Conservation (phyloP, 2,797 vertebrate genomes). For the Bradypus variegatus region DNA sequence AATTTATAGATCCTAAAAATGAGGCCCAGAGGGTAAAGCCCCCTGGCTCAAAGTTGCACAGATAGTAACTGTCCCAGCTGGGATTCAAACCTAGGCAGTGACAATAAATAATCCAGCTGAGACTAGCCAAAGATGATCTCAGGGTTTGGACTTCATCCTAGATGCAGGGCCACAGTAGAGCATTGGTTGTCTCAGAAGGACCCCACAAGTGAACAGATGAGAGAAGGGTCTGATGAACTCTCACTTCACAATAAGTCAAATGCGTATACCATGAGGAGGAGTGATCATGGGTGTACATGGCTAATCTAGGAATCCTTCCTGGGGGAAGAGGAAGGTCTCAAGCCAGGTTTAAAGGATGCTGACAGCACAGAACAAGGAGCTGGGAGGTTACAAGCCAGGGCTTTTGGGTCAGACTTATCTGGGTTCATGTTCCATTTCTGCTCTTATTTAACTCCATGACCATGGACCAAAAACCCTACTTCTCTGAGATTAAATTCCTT, state of each 20-base stretch:
- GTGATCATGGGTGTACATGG: rapidly evolving
- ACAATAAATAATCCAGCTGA: not conserved
- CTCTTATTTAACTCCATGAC: not conserved
- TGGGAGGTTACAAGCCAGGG: not conserved
- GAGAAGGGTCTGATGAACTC: not conserved
- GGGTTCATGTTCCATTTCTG: not conserved
- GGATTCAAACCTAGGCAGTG: not conserved
- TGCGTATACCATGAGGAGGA: not conserved
- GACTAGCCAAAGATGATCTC: not conserved
- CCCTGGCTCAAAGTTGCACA: too few species aligned
- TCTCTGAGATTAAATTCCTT: not conserved
- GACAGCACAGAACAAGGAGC: not conserved
- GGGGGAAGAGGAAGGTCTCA: not conserved
- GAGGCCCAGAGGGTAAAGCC: not conserved
- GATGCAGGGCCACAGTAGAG: not conserved
- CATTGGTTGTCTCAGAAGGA: not conserved
- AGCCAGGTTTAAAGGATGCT: not conserved
- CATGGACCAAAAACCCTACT: not conserved
- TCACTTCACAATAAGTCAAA: not conserved
- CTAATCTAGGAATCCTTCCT: not conserved
- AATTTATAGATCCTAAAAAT: not conserved
- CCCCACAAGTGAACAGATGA: too few species aligned
- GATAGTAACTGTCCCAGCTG: not conserved
- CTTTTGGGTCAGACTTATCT: not conserved
- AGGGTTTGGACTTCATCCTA: not conserved